Evolutionary conservation across 2,888 invertebrate species (phyloP), one percentile per base, ranked within the genome.

Genomic region (Oligia latruncula): DNA sequence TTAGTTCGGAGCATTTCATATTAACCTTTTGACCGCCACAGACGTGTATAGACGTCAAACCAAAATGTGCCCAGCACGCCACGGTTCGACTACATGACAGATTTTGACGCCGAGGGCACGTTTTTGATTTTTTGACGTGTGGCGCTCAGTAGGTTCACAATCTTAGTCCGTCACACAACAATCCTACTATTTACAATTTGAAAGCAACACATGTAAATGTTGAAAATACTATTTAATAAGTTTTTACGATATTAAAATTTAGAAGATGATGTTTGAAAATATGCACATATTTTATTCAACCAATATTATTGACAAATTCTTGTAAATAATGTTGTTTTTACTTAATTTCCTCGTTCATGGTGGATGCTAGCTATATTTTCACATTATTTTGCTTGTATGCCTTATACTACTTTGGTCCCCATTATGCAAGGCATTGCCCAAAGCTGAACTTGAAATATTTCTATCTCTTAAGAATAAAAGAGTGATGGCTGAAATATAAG

Each of bases 221-320:
- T 62, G 17, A 72, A 72, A 68, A 52, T 35, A 40, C 52, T 55
- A 23, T 6, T 29, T 62, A 35, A 49, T 43, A 73, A 60, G 9
- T 71, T 74, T 43, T 55, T 35, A 6, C 8, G 2, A 40, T 58
- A 13, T 70, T 43, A 70, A 17, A n/a, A 52, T 71, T 49, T 15
- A 15, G 13, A 49, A 29, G n/a, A 62, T 8, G 15, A 71, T 0
- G 35, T 66, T 20, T 23, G 2, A 46, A 80, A 64, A 64, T 72
- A 80, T 80, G 71, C 71, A 80, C 43, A 78, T 65, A 68, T 73
- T 82, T 71, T 71, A 67, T 52, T 72, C 20, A n/a, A 72, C 35
- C n/a, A 72, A 64, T 72, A 35, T n/a, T 55, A 55, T 46, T 77
- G 46, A 71, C n/a, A 35, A 55, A 55, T 62, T 29, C 13, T 40